These are phyloP conservation scores for Parnassius glacialis DNA, from an alignment of 2,888 invertebrate species.

Conservation along the genomic window DNA sequence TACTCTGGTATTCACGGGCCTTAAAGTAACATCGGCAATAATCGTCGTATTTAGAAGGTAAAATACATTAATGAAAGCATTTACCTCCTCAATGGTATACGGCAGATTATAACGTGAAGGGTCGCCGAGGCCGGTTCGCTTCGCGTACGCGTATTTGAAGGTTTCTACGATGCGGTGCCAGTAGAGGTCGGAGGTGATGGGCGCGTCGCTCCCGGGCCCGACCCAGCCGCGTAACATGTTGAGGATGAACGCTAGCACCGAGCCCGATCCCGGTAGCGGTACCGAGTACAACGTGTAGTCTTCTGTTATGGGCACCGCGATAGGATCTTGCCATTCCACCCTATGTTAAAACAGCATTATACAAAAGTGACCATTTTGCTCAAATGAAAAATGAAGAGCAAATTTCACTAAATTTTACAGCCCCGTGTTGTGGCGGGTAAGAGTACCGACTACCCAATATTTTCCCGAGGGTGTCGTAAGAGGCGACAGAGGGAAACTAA, in stretches of 20 bases:
- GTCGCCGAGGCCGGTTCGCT: conserved; percentile 92
- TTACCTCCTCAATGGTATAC: conserved; percentile 48
- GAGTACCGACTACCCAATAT: no score
- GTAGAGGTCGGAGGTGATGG: conserved; percentile 58
- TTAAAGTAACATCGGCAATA: no score
- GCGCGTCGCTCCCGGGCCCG: conserved; percentile 57
- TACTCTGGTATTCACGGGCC: no score
- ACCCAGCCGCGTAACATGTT: conserved; percentile 86
- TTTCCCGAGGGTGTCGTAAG: no score
- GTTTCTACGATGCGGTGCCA: conserved; percentile 93
- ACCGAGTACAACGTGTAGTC: conserved; percentile 86
- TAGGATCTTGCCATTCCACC: conserved; percentile 84
- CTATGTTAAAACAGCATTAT: conserved; percentile 51
- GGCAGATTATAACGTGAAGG: conserved; percentile 50
- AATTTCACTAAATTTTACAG: no score
- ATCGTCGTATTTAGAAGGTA: no score
- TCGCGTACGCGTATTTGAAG: conserved; percentile 95
- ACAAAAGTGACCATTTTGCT: no score
- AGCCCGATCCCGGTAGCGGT: conserved; percentile 93
- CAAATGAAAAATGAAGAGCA: no score
- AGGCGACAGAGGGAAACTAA: no score
- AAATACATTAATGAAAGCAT: no score
- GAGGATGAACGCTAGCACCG: conserved; percentile 89
- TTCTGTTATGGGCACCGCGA: conserved; percentile 78
- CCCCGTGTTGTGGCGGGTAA: no score